These are phyloP conservation scores for Gymnothorax reevesii DNA, from an alignment of 2,797 vertebrate genomes.

Conservation along the genomic window DNA sequence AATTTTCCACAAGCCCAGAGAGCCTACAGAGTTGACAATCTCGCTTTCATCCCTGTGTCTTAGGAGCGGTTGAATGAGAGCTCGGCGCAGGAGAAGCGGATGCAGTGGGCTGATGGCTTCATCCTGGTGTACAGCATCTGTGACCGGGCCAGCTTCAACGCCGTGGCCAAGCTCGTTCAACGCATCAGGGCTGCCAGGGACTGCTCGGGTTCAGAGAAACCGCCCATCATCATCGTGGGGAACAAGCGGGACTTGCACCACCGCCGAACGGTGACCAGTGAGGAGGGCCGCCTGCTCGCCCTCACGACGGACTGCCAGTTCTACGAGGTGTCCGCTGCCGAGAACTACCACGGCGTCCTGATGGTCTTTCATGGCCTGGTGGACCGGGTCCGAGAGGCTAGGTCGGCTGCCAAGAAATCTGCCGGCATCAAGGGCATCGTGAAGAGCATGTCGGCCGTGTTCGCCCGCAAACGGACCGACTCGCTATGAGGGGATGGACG, in stretches of 20 bases:
- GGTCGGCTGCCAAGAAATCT: slow-evolving; percentile 64
- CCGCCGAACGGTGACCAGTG: slow-evolving; percentile 68
- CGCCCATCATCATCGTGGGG: slow-evolving; percentile 76
- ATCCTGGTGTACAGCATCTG: slow-evolving; percentile 79
- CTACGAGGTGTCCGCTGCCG: slow-evolving; percentile 77
- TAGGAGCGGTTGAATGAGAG: slow-evolving; percentile 38
- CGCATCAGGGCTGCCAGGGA: slow-evolving; percentile 71
- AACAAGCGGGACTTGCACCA: slow-evolving; percentile 78
- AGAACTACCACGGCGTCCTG: slow-evolving; percentile 74
- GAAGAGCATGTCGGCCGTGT: slow-evolving; percentile 76
- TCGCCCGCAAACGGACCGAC: slow-evolving; percentile 72
- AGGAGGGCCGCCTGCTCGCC: slow-evolving; percentile 76
- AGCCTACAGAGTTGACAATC: not conserved
- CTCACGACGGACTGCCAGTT: slow-evolving; percentile 74
- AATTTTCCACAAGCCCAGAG: too few relatives aligned
- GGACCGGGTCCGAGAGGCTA: slow-evolving; percentile 67
- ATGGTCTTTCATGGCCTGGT: slow-evolving; percentile 76
- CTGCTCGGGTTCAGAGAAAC: slow-evolving; percentile 66
- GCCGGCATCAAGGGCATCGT: slow-evolving; percentile 74
- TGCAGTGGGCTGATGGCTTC: slow-evolving; percentile 79
- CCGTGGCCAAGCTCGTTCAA: slow-evolving; percentile 68
- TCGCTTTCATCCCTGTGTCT: not conserved
- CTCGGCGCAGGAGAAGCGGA: slow-evolving; percentile 61
- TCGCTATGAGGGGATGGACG: slow-evolving; percentile 62
- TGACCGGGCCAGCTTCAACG: slow-evolving; percentile 74